phyloP scores from a whole-genome alignment of 35 echinoderm and acorn worm species.

The Lytechinus pictus region DNA sequence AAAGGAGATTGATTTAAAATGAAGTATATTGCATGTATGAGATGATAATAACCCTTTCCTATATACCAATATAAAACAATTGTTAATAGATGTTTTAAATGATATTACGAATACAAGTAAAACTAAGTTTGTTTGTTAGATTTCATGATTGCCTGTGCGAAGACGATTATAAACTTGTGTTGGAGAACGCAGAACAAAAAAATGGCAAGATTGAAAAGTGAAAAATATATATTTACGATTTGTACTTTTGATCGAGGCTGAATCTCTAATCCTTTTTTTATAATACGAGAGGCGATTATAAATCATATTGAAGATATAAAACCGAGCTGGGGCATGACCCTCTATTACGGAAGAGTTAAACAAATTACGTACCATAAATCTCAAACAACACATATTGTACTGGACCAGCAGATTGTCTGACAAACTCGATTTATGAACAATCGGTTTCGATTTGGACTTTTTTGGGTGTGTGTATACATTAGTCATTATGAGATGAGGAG shows the following conservation, averaged over 20 bases:
- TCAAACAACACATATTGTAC: neutral
- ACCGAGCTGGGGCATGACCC: slow-evolving; percentile 16
- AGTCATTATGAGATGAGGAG: slow-evolving; percentile 5
- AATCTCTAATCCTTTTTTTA: neutral
- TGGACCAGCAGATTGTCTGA: neutral
- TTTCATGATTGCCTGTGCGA: no score
- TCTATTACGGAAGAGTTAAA: slow-evolving; percentile 22
- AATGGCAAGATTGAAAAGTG: neutral
- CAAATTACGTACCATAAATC: slow-evolving; percentile 48
- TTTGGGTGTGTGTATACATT: neutral
- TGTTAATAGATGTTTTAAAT: no score
- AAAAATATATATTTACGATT: slow-evolving; percentile 16
- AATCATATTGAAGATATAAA: slow-evolving; percentile 37
- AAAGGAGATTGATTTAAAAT: no score
- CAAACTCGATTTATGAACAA: slow-evolving; percentile 49
- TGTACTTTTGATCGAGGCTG: neutral
- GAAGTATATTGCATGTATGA: no score
- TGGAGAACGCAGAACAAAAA: neutral
- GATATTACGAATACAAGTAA: no score
- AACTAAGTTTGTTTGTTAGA: no score
- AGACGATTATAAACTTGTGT: neutral
- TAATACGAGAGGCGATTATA: slow-evolving; percentile 11
- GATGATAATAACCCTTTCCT: no score
- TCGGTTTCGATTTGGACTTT: slow-evolving; percentile 49
- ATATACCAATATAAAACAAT: no score